Evolutionary conservation across 2,888 invertebrate genomes (phyloP).

Genomic region (Anarsia innoxiella): DNA sequence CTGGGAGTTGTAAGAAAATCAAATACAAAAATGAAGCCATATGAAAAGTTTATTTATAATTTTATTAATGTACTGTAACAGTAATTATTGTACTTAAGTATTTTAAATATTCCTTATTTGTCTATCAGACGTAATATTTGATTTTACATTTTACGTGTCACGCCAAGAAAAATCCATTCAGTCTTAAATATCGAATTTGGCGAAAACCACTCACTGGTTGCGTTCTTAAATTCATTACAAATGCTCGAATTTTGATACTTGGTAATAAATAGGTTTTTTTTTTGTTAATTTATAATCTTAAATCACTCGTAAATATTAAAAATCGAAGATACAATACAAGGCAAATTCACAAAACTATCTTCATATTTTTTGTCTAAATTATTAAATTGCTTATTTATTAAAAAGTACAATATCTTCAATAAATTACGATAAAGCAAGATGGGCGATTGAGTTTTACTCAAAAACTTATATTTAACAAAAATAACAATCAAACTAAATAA

Average conservation of each 20-base stretch:
- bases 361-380: neutral
- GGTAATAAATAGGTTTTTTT: too few relatives aligned
- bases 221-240: too few relatives aligned
- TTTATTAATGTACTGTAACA: conserved; percentile 53
- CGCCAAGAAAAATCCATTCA: too few relatives aligned
- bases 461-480: conserved; percentile 27
- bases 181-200: too few relatives aligned
- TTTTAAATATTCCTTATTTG: conserved; percentile 28
- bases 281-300: too few relatives aligned
- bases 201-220: too few relatives aligned
- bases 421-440: conserved; percentile 57
- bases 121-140: conserved; percentile 32
- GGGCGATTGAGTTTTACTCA: conserved; percentile 66
- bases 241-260: too few relatives aligned
- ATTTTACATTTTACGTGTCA: conserved; percentile 24
- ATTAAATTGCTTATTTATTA: conserved; percentile 1
- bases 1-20: too few relatives aligned
- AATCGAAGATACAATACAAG: too few relatives aligned
- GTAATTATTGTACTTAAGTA: conserved; percentile 66
- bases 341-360: too few relatives aligned
- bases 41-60: conserved; percentile 47
- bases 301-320: too few relatives aligned
- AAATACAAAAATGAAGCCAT: conserved; percentile 47
- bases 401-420: conserved; percentile 26
- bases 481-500: conserved; percentile 28